phyloP scores from a whole-genome alignment of 1,140 invertebrate species.

The Mylabris phalerata region DNA sequence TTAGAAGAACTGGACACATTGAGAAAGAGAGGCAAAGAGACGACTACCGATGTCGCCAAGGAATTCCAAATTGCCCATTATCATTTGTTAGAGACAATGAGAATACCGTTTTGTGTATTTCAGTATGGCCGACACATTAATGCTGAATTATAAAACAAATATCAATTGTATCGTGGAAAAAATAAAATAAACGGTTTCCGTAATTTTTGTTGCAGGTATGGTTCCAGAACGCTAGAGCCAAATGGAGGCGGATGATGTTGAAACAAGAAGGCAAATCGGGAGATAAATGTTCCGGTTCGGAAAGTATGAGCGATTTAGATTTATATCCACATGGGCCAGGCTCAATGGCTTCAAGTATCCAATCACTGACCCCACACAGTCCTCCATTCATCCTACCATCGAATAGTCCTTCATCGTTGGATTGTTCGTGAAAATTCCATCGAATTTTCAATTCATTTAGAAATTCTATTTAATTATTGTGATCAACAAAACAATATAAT shows the following conservation, averaged over 20 bases:
- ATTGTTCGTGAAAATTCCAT: slow-evolving; percentile 36
- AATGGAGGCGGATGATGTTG: slow-evolving; percentile 90
- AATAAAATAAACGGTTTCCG: too few species aligned
- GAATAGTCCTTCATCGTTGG: slow-evolving; percentile 39
- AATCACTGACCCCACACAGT: slow-evolving; percentile 38
- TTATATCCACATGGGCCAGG: slow-evolving; percentile 39
- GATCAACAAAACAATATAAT: slow-evolving; percentile 6
- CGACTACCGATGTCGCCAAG: slow-evolving; percentile 25
- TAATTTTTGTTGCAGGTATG: slow-evolving; percentile 73
- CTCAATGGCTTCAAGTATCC: slow-evolving; percentile 39
- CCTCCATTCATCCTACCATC: slow-evolving; percentile 39
- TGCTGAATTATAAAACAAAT: too few species aligned
- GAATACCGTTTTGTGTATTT: slow-evolving; percentile 4
- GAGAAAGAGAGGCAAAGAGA: neutral
- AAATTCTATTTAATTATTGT: slow-evolving; percentile 25
- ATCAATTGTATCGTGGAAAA: too few species aligned
- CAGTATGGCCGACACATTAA: slow-evolving; percentile 22
- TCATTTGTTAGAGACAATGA: slow-evolving; percentile 35
- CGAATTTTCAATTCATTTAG: neutral
- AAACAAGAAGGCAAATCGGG: slow-evolving; percentile 46
- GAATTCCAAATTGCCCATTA: slow-evolving; percentile 39
- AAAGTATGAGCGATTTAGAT: slow-evolving; percentile 40
- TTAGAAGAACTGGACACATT: slow-evolving; percentile 33
- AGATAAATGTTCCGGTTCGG: slow-evolving; percentile 37
- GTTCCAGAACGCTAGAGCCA: slow-evolving; percentile 98